phyloP scores from a whole-genome alignment of 2,888 invertebrate genomes.

The Notodonta dromedarius region DNA sequence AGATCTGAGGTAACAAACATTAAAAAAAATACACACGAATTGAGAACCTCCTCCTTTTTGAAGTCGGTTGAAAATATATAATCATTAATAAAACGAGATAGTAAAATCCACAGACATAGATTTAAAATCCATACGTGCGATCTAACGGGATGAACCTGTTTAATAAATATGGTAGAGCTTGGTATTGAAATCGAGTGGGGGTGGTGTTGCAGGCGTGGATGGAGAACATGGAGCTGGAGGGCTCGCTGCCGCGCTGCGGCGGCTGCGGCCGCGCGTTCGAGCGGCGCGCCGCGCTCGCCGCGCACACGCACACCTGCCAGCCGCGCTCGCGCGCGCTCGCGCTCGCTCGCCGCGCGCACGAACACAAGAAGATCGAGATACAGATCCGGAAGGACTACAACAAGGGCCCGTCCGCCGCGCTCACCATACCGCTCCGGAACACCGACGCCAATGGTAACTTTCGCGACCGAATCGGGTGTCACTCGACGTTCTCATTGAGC shows the following conservation, averaged over 20 bases:
- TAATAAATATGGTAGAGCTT: too few species aligned
- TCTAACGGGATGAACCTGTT: too few species aligned
- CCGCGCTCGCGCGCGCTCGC: constrained; percentile 71
- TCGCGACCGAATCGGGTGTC: background rate
- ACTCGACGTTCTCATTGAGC: too few species aligned
- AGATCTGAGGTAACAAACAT: too few species aligned
- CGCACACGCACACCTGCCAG: constrained; percentile 88
- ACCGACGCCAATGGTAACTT: constrained; percentile 40
- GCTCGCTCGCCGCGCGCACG: constrained; percentile 44
- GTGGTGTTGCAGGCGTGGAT: constrained; percentile 80
- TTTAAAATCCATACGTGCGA: too few species aligned
- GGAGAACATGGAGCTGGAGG: constrained; percentile 86
- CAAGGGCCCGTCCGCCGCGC: constrained; percentile 55
- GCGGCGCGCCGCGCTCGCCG: constrained; percentile 88
- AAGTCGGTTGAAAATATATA: too few species aligned
- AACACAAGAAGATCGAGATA: constrained; percentile 69
- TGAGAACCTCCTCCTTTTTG: too few species aligned
- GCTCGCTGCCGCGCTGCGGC: constrained; percentile 85
- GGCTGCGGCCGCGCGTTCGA: constrained; percentile 90
- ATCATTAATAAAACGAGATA: too few species aligned
- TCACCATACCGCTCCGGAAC: constrained; percentile 34
- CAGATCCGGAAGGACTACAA: constrained; percentile 77
- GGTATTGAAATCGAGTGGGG: too few species aligned
- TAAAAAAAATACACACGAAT: too few species aligned
- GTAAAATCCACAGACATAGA: too few species aligned